Evolutionary conservation across 2,888 invertebrate species (phyloP), one percentile per base, ranked within the genome.

Genomic region (Eristalis tenax): DNA sequence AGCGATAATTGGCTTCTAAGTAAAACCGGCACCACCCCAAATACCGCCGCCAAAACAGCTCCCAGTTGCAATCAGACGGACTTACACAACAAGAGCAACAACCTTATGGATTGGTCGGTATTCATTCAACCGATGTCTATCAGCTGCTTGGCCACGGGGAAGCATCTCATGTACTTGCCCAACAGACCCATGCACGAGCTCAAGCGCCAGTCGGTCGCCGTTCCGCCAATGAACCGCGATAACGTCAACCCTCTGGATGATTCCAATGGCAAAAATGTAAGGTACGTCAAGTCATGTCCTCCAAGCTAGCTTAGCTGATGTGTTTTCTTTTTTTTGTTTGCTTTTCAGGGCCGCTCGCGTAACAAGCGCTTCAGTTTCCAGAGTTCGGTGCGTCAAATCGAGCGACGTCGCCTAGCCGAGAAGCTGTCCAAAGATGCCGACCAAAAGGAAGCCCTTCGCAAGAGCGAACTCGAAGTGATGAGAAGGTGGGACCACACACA

Each of bases 391-490:
- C 92, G 97, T n/a, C 96, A 97, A 92, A 95, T 97, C 71, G 97
- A 97, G 93, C 93, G 97, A 83, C 94, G 95, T 65, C 93, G 95
- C 73, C 92, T 97, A 69, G 96, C 97, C 0, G 97, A 97, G 90
- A 96, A 95, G 92, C 94, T 97, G 81, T 96, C 96, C 22, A 95
- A 94, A 88, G 96, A 97, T 91, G 96, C 96, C 0, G 96, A 97
- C 90, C 94, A 95, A 75, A 96, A 96, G 92, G 96, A 97, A 92
- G 95, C 95, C 75, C 96, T 96, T 92, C 93, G 97, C 73, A 94
- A 95, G 78, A 95, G 95, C 83, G 97, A 97, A 92, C 94, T 97
- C 90, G 97, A 97, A 92, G 96, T 96, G 88, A 97, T 97, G 96
- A 95, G 96, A 90, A 95, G 94, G 94, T 93, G 89, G 32, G n/a